Conservation (phyloP, 2,113 vertebrate species). For the Leiothrix lutea region DNA sequence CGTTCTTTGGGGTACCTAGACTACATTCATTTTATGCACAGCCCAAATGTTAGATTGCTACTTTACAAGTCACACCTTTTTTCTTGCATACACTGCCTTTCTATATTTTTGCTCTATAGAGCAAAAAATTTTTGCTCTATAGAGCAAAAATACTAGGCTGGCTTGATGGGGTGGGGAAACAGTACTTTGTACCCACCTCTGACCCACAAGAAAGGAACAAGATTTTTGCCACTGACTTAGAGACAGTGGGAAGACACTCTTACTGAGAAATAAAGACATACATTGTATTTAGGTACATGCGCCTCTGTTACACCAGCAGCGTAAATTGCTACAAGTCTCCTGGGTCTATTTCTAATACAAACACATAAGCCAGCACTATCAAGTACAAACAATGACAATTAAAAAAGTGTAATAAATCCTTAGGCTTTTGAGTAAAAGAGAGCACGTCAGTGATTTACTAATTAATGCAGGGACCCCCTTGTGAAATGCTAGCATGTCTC, state of each 20-base stretch:
- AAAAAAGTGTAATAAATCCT: background rate
- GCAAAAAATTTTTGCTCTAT: background rate
- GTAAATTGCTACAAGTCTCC: background rate
- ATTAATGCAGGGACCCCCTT: background rate
- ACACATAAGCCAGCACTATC: background rate
- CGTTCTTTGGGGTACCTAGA: background rate
- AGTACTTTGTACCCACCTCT: background rate
- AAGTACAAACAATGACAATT: background rate
- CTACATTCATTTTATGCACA: background rate
- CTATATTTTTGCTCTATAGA: too few species aligned
- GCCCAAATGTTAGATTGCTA: background rate
- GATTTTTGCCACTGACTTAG: background rate
- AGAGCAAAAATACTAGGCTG: background rate
- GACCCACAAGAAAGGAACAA: background rate
- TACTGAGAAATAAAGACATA: background rate
- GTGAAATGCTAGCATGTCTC: background rate
- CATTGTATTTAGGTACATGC: background rate
- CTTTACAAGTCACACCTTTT: background rate
- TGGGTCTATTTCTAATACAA: background rate
- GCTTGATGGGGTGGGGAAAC: background rate
- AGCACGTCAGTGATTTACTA: background rate
- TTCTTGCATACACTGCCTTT: background rate
- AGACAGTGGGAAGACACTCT: accelerated
- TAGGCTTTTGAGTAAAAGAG: background rate
- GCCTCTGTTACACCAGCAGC: background rate